Evolutionary conservation across 2,888 invertebrate species (phyloP).

Genomic region (Cyclophora punctaria): DNA sequence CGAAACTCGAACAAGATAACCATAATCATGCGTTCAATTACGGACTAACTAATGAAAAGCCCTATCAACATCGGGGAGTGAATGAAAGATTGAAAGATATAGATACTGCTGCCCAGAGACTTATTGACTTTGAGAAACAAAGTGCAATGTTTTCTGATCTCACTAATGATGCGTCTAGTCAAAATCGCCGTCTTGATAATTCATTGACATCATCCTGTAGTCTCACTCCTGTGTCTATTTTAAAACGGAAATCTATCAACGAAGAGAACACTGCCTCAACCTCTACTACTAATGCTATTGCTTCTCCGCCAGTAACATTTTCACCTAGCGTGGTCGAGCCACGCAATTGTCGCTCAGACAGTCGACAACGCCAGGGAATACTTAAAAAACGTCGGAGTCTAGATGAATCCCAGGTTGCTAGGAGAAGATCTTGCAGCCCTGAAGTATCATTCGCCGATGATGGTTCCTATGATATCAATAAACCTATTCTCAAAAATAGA

Average conservation of each 20-base stretch:
- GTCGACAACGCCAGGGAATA: conserved; percentile 82
- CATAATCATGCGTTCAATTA: conserved; percentile 53
- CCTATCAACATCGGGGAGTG: conserved; percentile 53
- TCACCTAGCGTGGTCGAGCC: conserved; percentile 84
- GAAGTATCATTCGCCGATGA: conserved; percentile 78
- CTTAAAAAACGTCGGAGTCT: conserved; percentile 88
- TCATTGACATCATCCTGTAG: conserved; percentile 49
- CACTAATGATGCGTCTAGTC: conserved; percentile 69
- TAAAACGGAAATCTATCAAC: conserved; percentile 79
- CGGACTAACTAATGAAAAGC: conserved; percentile 46
- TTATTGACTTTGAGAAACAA: conserved; percentile 72
- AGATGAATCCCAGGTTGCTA: conserved; percentile 83
- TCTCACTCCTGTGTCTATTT: conserved; percentile 77
- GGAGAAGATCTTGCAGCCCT: conserved; percentile 81
- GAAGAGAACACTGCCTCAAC: conserved; percentile 68
- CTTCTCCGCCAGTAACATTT: conserved; percentile 85
- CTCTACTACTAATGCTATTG: conserved; percentile 61
- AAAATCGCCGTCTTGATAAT: conserved; percentile 64
- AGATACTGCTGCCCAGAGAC: conserved; percentile 70
- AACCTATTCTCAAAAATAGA: conserved; percentile 80
- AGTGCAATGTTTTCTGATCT: conserved; percentile 74
- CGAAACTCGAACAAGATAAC: conserved; percentile 49
- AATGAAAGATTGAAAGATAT: conserved; percentile 67
- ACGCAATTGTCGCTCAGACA: conserved; percentile 69
- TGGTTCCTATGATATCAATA: conserved; percentile 72